Percentiles rank a stretch among this genome's conserved stretches.
These are phyloP conservation scores for Axinella damicornis DNA, from an alignment of 37 sponge, comb jelly and placozoan species.

Conservation along the genomic window DNA sequence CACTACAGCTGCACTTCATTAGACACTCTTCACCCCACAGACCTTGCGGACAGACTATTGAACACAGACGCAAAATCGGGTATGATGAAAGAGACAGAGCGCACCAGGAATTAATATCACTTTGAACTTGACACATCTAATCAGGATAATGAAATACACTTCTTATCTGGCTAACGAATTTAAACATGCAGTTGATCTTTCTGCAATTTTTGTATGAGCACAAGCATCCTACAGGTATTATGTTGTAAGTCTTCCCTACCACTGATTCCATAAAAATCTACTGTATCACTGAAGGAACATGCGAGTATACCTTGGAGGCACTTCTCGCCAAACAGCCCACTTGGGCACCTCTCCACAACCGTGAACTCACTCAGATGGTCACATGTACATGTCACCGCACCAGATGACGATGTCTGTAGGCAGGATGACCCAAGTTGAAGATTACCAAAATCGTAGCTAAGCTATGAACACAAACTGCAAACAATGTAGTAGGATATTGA, in stretches of 20 bases:
- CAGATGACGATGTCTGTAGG: background rate
- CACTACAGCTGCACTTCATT: conserved; percentile 53
- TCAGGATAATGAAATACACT: too few species aligned
- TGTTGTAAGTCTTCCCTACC: too few species aligned
- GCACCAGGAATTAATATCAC: background rate
- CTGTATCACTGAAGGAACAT: background rate
- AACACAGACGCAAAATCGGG: background rate
- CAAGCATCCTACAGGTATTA: too few species aligned
- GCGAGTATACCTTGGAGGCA: conserved; percentile 7
- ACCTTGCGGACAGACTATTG: conserved; percentile 66
- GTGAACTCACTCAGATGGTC: conserved; percentile 35
- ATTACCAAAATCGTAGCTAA: too few species aligned
- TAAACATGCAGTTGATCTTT: too few species aligned
- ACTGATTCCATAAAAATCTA: background rate
- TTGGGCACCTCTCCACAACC: conserved; percentile 51
- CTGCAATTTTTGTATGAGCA: too few species aligned
- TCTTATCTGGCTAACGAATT: too few species aligned
- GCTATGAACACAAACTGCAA: too few species aligned
- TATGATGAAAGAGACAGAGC: background rate
- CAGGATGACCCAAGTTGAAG: too few species aligned
- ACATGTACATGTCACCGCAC: conserved; percentile 18
- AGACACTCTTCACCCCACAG: conserved; percentile 73
- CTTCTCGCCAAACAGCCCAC: conserved; percentile 68
- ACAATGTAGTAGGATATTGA: too few species aligned
- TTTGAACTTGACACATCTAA: too few species aligned